Conservation (phyloP, 2,797 vertebrate species). For the Hybognathus amarus region DNA sequence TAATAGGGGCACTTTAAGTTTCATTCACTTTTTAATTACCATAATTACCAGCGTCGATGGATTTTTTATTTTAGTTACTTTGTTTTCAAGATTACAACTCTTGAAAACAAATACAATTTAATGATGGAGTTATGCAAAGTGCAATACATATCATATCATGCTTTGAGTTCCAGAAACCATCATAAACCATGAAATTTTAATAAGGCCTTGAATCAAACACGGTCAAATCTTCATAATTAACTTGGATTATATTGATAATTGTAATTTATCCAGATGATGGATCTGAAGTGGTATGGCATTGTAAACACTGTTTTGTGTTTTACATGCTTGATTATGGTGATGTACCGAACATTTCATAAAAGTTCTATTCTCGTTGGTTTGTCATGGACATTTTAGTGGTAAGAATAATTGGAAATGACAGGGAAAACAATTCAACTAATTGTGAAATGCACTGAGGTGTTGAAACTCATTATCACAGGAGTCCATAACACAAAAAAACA, state of each 20-base stretch:
- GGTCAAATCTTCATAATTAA: conserved; percentile 74
- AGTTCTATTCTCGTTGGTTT: conserved; percentile 67
- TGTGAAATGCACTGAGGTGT: conserved; percentile 70
- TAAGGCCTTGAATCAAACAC: conserved; percentile 49
- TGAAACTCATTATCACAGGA: conserved; percentile 68
- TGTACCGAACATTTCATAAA: conserved; percentile 62
- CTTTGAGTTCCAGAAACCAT: conserved; percentile 40
- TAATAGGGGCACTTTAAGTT: not conserved
- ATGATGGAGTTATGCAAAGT: conserved; percentile 32
- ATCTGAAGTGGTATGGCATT: conserved; percentile 49
- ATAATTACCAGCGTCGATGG: conserved; percentile 16
- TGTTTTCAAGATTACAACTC: conserved; percentile 41
- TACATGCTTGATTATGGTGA: conserved; percentile 63
- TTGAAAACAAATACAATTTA: conserved; percentile 33
- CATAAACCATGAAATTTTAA: conserved; percentile 55
- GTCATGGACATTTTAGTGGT: conserved; percentile 66
- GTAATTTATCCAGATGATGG: conserved; percentile 56
- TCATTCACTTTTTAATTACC: conserved; percentile 19
- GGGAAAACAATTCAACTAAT: conserved; percentile 72
- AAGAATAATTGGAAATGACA: conserved; percentile 74
- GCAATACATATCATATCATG: conserved; percentile 40
- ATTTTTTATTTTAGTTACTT: conserved; percentile 34
- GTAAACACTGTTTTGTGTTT: conserved; percentile 61
- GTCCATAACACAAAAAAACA: conserved; percentile 67
- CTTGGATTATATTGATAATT: conserved; percentile 57